Conservation (phyloP, 2,888 invertebrate genomes). For the Hirtodrosophila duncani region DNA sequence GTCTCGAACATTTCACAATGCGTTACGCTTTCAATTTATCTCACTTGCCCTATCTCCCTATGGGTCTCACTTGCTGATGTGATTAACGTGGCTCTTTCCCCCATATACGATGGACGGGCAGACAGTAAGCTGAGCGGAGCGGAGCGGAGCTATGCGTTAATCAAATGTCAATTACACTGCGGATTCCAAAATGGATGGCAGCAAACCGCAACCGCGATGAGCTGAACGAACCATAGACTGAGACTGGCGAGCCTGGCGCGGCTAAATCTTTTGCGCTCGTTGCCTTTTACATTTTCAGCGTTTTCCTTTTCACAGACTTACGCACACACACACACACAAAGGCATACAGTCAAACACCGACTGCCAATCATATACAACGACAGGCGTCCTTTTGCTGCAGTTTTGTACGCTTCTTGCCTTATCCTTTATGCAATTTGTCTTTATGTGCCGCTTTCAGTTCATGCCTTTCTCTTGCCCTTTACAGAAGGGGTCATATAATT, state of each 20-base stretch:
- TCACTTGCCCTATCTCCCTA: slow-evolving; percentile 15
- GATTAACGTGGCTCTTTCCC: slow-evolving; percentile 43
- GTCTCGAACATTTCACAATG: slow-evolving; percentile 15
- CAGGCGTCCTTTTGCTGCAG: slow-evolving; percentile 26
- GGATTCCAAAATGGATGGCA: slow-evolving; percentile 33
- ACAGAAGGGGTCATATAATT: no score
- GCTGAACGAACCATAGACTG: slow-evolving; percentile 5
- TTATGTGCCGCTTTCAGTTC: slow-evolving; percentile 5
- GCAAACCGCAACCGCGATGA: slow-evolving; percentile 1
- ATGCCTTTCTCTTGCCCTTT: no score
- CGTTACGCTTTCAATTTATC: slow-evolving; percentile 45
- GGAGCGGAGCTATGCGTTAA: slow-evolving; percentile 39
- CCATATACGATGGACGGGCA: neutral
- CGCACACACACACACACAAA: slow-evolving; percentile 1
- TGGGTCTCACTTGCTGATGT: slow-evolving; percentile 30
- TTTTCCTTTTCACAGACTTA: slow-evolving; percentile 7
- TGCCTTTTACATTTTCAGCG: slow-evolving; percentile 27
- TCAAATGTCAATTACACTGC: slow-evolving; percentile 60
- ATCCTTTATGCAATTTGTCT: slow-evolving; percentile 51
- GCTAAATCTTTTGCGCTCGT: slow-evolving; percentile 38
- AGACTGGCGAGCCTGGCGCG: slow-evolving; percentile 7
- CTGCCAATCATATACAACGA: slow-evolving; percentile 26
- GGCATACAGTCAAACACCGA: neutral
- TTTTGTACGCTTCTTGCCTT: slow-evolving; percentile 16
- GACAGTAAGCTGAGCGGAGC: neutral